Evolutionary conservation across 2,113 vertebrate genomes (phyloP), one percentile per base, ranked within the genome.

Genomic region (Lophochroa leadbeateri): DNA sequence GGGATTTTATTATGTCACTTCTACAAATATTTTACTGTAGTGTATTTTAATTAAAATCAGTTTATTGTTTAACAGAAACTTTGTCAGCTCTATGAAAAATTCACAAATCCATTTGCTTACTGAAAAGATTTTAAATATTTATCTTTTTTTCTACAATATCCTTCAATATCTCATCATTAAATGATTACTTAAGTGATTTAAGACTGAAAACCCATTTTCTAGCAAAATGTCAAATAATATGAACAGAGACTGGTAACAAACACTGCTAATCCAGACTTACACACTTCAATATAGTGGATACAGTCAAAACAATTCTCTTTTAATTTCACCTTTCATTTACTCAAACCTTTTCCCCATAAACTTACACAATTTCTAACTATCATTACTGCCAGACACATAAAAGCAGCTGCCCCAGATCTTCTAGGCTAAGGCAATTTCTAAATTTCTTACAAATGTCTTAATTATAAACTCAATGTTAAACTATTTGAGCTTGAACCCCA

Each of bases 221-320:
- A 79, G 39, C 58, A 75, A 93, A 92, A 96, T 96, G 77, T 96
- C 86, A 91, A 84, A 81, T 84, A 68, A 69, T 90, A 96, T 75
- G 64, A 96, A 83, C 49, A 83, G 35, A 58, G 57, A 37, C 64
- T 63, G 46, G 74, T 58, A 90, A 95, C 24, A 93, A 92, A 95
- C 47, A 93, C 25, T 29, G 60, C 35, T 95, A 89, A 95, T 89
- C 85, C 78, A 68, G 65, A 72, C 41, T 95, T 79, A 93, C 25
- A 92, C 33, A 52, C 67, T 95, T 82, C 82, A 94, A 71, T 92
- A 88, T 50, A 90, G 55, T 33, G 63, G 70, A 85, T 87, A 81
- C 43, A 65, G 61, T 50, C 67, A 87, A 90, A 95, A 94, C 35
- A 96, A 90, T 79, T 91, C 24, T 35, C 16, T 91, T 96, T 93